phyloP scores from a whole-genome alignment of 2,888 invertebrate species.

The Conus canariensis region DNA sequence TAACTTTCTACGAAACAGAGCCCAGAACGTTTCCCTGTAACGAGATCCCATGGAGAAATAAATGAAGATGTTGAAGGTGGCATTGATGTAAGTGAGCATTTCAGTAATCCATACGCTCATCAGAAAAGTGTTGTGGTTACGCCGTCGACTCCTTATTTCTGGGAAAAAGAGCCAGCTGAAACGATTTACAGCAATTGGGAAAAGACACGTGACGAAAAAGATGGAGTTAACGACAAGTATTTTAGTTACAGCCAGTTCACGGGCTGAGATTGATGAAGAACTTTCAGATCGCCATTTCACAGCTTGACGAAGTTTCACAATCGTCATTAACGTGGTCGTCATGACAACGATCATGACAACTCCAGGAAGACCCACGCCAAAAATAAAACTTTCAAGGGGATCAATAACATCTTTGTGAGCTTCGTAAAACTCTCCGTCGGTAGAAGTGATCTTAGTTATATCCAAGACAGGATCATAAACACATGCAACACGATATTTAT shows the following conservation, averaged over 20 bases:
- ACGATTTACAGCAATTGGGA: neutral
- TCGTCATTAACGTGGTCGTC: neutral
- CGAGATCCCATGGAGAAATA: constrained; percentile 17
- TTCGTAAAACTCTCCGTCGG: neutral
- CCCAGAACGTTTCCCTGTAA: neutral
- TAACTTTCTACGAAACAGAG: neutral
- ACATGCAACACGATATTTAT: neutral
- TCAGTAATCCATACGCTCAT: neutral
- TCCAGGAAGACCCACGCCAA: neutral
- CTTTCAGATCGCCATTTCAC: neutral
- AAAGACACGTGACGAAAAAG: neutral
- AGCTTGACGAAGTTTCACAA: neutral
- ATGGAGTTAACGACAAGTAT: constrained; percentile 2
- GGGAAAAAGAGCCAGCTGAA: constrained; percentile 3
- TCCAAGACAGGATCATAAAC: neutral
- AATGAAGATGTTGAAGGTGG: constrained; percentile 16
- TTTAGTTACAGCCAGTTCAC: constrained; percentile 20
- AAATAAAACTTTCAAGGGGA: neutral
- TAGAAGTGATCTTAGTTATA: neutral
- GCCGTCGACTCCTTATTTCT: neutral
- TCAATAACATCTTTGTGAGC: neutral
- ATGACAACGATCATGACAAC: neutral
- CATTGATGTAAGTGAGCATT: neutral
- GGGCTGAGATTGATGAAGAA: neutral
- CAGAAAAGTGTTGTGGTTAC: neutral